Base-by-base conservation (phyloP, 1,140 invertebrate genomes). In the Cyclina sinensis region DNA sequence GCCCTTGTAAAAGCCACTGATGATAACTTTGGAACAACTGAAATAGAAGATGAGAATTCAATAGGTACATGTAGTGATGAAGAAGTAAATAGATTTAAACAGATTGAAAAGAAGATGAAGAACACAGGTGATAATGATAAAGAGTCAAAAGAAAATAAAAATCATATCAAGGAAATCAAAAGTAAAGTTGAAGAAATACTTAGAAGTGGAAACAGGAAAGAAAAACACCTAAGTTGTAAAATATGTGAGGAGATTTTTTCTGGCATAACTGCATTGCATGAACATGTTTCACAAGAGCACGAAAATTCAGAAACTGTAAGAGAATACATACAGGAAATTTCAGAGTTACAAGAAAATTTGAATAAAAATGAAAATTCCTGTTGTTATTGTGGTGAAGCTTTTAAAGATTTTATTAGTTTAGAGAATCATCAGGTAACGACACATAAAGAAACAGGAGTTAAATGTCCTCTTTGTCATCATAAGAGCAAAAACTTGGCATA, bases 281-380 rank as follows among this genome's bases (percentile, higher is more conserved):
- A 70, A 35, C 93, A 93, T 88, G 91, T 91, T 21, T 88, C 80
- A 70, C 90, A 91, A 43, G 85, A 76, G 70, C 92, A 93, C 43
- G 27, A 24, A 21, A 68, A 91, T 51, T 76, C 90, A 32, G 54
- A 73, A 57, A 89, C 87, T 62, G 18, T 90, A 46, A 51, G 84
- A 18, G 78, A 89, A 48, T 93, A 92, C 46, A n/a, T 81, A 27
- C 35, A 65, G 32, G 78, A 90, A 51, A n/a, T 81, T 48, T 32
- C 43, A 62, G 39, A 90, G 43, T 43, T 14, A 7, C 5, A 14
- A 43, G 43, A 43, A 43, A 43, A 43, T 43, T 57, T 30, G 35
- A 73, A 79, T 30, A n/a, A 79, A 32, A 89, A 81, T 57, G n/a
- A 43, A 39, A 46, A 59, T n/a, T 86, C 74, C 21, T 92, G 92